phyloP scores from a whole-genome alignment of 2,113 vertebrate genomes.

The Ptyas mucosa region DNA sequence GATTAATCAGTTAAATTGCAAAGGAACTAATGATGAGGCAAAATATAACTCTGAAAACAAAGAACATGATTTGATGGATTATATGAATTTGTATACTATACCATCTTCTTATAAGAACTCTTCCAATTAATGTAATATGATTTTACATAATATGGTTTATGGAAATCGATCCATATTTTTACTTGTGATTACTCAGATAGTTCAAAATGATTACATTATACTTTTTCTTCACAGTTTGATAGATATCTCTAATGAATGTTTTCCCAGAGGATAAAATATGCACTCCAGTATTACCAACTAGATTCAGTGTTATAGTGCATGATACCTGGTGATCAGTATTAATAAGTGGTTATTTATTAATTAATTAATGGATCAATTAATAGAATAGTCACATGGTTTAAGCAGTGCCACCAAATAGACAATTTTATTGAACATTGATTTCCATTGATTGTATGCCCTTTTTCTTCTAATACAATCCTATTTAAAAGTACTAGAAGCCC shows the following conservation, averaged over 20 bases:
- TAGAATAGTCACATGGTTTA: not conserved
- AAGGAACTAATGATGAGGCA: not conserved
- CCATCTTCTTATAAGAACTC: not conserved
- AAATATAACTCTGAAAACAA: not conserved
- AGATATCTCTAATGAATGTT: not conserved
- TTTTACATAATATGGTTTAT: not conserved
- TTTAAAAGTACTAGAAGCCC: not conserved
- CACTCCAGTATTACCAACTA: not conserved
- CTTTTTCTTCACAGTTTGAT: not conserved
- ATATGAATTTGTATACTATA: not conserved
- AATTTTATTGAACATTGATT: not conserved
- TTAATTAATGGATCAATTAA: not conserved
- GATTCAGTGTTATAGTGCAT: not conserved
- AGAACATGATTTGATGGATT: not conserved
- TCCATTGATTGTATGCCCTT: not conserved
- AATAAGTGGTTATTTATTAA: too few species aligned
- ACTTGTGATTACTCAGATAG: not conserved
- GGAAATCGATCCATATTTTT: not conserved
- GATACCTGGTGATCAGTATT: not conserved
- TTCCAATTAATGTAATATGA: not conserved
- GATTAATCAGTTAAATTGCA: not conserved
- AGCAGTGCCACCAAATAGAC: not conserved
- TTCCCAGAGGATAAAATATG: not conserved
- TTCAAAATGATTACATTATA: not conserved
- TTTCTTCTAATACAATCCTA: not conserved